These are phyloP conservation scores for Tokudaia muenninki DNA, from an alignment of 2,797 vertebrate genomes.

Conservation along the genomic window DNA sequence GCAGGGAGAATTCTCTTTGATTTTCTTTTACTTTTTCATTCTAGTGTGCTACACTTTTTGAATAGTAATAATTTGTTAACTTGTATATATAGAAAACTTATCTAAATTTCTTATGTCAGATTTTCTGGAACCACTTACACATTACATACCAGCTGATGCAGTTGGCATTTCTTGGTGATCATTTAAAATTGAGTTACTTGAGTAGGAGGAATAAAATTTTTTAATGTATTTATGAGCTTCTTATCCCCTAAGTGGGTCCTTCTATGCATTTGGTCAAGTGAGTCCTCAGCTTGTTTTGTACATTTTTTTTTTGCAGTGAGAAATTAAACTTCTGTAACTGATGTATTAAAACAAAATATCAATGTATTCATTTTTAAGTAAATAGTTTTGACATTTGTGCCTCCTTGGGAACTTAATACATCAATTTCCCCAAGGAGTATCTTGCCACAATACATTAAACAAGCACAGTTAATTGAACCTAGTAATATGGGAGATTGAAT, in stretches of 20 bases:
- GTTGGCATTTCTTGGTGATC: slow-evolving; percentile 41
- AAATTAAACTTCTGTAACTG: slow-evolving; percentile 29
- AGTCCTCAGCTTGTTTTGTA: too few relatives aligned
- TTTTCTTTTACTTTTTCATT: slow-evolving; percentile 79
- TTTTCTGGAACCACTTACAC: slow-evolving; percentile 69
- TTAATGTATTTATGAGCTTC: neutral
- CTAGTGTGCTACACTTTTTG: slow-evolving; percentile 64
- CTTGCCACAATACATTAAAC: slow-evolving; percentile 65
- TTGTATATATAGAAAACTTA: slow-evolving; percentile 65
- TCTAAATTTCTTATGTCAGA: slow-evolving; percentile 64
- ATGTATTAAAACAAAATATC: neutral
- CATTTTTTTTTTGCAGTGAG: slow-evolving; percentile 9
- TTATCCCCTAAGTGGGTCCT: too few relatives aligned
- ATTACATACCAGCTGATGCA: neutral
- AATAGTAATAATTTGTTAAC: slow-evolving; percentile 74
- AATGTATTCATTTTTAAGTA: slow-evolving; percentile 57
- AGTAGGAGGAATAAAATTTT: neutral
- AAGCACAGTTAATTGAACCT: slow-evolving; percentile 71
- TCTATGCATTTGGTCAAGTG: too few relatives aligned
- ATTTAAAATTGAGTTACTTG: slow-evolving; percentile 57
- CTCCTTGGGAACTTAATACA: slow-evolving; percentile 57
- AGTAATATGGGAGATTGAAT: slow-evolving; percentile 75
- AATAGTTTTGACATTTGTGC: slow-evolving; percentile 45
- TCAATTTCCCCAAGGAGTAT: slow-evolving; percentile 58
- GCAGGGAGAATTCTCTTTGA: slow-evolving; percentile 69